Percentiles rank a stretch among this genome's conserved stretches.
Evolutionary conservation across 2,888 invertebrate genomes (phyloP).

Genomic region (Fabriciana adippe): DNA sequence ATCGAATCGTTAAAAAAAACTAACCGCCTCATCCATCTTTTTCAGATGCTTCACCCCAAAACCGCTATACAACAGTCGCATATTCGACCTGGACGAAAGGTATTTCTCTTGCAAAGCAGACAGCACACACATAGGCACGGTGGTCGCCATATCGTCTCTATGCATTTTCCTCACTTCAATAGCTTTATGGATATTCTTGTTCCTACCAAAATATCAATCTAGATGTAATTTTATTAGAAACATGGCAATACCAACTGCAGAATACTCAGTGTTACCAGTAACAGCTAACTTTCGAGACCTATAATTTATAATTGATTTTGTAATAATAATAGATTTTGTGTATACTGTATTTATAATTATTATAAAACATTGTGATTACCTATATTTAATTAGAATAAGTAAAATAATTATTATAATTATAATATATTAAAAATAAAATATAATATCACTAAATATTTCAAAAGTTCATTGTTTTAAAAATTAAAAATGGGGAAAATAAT

Average conservation of each 20-base stretch:
- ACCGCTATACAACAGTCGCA: constrained; percentile 62
- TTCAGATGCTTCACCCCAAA: constrained; percentile 77
- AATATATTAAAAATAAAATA: neutral
- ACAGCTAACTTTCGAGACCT: constrained; percentile 31
- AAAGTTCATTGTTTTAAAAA: neutral
- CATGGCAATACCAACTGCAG: constrained; percentile 47
- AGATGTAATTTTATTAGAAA: constrained; percentile 48
- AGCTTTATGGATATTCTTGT: constrained; percentile 66
- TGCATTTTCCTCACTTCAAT: constrained; percentile 52
- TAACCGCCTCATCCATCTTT: neutral
- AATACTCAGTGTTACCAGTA: constrained; percentile 60
- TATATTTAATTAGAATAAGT: neutral
- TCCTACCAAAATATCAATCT: constrained; percentile 53
- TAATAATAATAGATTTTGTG: neutral
- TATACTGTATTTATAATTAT: neutral
- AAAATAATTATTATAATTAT: neutral
- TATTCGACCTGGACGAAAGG: constrained; percentile 68
- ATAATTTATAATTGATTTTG: constrained; percentile 5
- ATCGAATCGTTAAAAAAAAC: neutral
- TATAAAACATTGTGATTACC: neutral
- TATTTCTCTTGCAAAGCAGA: constrained; percentile 65
- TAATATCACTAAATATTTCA: neutral
- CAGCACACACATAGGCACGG: constrained; percentile 48
- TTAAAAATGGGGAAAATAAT: constrained; percentile 12
- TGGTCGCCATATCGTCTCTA: constrained; percentile 51